Percentiles rank a stretch among this genome's conserved stretches.
Conservation (phyloP, 2,888 invertebrate species). For the Sinotaia quadrata region DNA sequence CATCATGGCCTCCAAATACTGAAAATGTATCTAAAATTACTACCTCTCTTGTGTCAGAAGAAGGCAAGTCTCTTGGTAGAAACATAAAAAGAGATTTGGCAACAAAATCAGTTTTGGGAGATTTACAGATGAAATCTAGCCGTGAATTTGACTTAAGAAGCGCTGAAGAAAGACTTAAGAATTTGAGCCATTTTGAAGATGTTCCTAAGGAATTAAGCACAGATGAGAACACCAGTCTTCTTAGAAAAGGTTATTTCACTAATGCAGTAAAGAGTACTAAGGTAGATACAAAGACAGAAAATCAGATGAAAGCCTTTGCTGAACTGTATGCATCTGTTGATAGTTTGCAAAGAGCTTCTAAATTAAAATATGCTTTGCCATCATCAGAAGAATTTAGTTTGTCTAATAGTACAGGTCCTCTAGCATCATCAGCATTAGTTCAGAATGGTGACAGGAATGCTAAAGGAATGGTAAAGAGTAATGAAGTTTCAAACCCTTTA, state of each 20-base stretch:
- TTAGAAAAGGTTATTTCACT: constrained; percentile 14
- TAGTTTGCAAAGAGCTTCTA: too few species aligned
- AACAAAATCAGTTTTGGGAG: neutral
- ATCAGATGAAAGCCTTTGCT: neutral
- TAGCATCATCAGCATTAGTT: too few species aligned
- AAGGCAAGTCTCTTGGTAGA: too few species aligned
- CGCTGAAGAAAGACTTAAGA: constrained; percentile 13
- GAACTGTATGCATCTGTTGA: neutral
- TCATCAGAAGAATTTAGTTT: too few species aligned
- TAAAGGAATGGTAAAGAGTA: too few species aligned
- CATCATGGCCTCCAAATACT: constrained; percentile 19
- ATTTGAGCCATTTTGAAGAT: constrained; percentile 11
- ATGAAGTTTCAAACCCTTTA: too few species aligned
- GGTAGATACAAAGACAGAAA: neutral
- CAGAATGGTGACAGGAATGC: too few species aligned
- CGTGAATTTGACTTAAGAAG: neutral
- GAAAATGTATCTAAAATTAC: too few species aligned
- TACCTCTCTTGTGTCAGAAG: too few species aligned
- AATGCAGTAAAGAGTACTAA: constrained; percentile 7
- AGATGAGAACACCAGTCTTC: constrained; percentile 15
- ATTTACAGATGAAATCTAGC: neutral
- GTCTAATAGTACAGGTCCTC: too few species aligned
- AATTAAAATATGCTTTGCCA: too few species aligned
- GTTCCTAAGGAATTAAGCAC: neutral
- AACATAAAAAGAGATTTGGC: too few species aligned